Percentiles rank a stretch among this genome's conserved stretches.
Evolutionary conservation across 2,113 vertebrate genomes (phyloP).

Genomic region (Pterocles burchelli): DNA sequence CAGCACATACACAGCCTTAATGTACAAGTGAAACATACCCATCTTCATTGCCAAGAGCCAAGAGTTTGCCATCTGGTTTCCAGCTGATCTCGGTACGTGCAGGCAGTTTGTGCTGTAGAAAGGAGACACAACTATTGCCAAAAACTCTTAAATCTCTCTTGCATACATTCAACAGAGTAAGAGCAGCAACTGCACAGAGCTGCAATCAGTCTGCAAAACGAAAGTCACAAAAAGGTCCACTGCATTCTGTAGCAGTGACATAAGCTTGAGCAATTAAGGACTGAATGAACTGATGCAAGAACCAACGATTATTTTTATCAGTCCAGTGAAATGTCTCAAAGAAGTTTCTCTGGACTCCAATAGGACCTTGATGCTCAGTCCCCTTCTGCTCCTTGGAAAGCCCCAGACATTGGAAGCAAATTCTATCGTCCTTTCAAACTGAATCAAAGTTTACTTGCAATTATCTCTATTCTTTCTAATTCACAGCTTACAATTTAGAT

Average conservation of each 20-base stretch:
- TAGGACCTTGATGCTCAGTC: not conserved
- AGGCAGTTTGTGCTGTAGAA: slow-evolving; percentile 89
- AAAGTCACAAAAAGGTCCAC: not conserved
- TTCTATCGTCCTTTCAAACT: not conserved
- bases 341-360: not conserved
- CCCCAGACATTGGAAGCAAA: not conserved
- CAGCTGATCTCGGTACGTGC: slow-evolving; percentile 93
- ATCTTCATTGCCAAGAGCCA: slow-evolving; percentile 96
- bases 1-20: not conserved
- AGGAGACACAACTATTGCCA: slow-evolving; percentile 10
- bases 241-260: not conserved
- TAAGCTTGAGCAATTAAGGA: not conserved
- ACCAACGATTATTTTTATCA: not conserved
- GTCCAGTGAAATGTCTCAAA: not conserved
- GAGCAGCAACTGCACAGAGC: not conserved
- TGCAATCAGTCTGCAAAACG: not conserved
- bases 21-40: slow-evolving; percentile 81
- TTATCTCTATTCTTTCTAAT: not conserved
- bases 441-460: not conserved
- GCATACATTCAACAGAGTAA: not conserved
- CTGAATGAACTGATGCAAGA: not conserved
- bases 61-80: slow-evolving; percentile 89
- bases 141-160: not conserved
- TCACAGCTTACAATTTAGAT: not conserved
- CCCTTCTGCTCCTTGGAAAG: not conserved